Percentiles rank a stretch among this genome's conserved stretches.
Conservation (phyloP, 2,797 vertebrate genomes). For the Microctenopoma stevenorrisi region DNA sequence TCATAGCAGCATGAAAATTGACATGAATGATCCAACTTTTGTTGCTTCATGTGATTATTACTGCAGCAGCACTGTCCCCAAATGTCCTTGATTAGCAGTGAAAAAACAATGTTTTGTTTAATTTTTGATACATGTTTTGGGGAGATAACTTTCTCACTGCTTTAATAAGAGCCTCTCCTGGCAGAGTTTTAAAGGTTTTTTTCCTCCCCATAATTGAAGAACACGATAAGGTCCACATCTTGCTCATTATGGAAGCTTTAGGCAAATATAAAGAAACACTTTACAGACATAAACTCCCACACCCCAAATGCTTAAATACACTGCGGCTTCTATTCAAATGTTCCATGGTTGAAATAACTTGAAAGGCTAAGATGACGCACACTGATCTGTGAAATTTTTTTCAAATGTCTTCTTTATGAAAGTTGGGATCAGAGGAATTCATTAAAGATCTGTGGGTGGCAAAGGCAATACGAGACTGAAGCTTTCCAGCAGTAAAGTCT, state of each 20-base stretch:
- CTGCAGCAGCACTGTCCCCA: slow-evolving; percentile 48
- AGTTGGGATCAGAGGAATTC: slow-evolving; percentile 81
- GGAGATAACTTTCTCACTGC: slow-evolving; percentile 73
- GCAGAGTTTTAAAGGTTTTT: slow-evolving; percentile 67
- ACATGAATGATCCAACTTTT: slow-evolving; percentile 25
- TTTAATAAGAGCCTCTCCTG: slow-evolving; percentile 69
- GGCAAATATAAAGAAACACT: slow-evolving; percentile 74
- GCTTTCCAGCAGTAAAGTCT: slow-evolving; percentile 46
- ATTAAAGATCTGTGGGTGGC: slow-evolving; percentile 79
- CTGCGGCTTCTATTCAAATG: slow-evolving; percentile 65
- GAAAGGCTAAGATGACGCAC: slow-evolving; percentile 75
- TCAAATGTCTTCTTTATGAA: slow-evolving; percentile 75
- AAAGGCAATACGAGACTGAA: slow-evolving; percentile 50
- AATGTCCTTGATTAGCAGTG: slow-evolving; percentile 58
- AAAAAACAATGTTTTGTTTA: slow-evolving; percentile 45
- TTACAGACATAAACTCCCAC: slow-evolving; percentile 79
- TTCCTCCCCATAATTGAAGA: slow-evolving; percentile 45
- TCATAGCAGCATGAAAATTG: slow-evolving; percentile 28
- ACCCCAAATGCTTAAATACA: slow-evolving; percentile 59
- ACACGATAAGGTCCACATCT: slow-evolving; percentile 71
- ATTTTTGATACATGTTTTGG: slow-evolving; percentile 71
- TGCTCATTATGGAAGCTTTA: slow-evolving; percentile 80
- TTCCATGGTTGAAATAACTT: slow-evolving; percentile 72
- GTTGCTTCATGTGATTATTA: slow-evolving; percentile 45
- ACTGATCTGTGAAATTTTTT: slow-evolving; percentile 71